phyloP scores from a whole-genome alignment of 2,113 vertebrate genomes.

The Cheilinus undulatus region DNA sequence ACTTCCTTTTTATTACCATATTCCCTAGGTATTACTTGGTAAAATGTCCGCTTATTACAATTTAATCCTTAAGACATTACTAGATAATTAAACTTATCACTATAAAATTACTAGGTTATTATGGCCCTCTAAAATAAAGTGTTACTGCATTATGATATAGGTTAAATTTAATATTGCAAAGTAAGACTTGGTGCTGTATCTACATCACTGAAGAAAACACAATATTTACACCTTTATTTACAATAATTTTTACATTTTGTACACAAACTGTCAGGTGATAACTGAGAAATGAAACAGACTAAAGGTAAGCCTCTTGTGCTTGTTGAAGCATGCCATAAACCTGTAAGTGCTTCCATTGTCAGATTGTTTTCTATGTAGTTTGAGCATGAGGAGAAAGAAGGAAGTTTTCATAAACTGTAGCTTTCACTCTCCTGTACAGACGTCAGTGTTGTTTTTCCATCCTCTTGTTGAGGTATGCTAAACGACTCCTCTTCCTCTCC shows the following conservation, averaged over 20 bases:
- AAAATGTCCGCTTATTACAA: too few species aligned
- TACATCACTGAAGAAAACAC: background rate
- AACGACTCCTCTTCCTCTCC: constrained; percentile 73
- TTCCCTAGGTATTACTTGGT: too few species aligned
- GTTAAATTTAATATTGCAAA: too few species aligned
- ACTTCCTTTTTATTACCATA: too few species aligned
- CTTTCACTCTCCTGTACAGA: constrained; percentile 72
- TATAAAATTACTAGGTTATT: too few species aligned
- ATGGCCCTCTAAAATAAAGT: too few species aligned
- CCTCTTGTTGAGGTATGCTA: constrained; percentile 74
- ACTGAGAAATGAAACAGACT: background rate
- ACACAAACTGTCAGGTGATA: constrained; percentile 21
- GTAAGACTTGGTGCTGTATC: too few species aligned
- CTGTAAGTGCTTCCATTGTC: background rate
- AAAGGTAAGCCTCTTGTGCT: background rate
- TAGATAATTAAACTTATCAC: too few species aligned
- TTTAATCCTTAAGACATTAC: too few species aligned
- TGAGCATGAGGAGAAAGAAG: background rate
- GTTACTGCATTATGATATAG: too few species aligned
- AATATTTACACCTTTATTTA: constrained; percentile 57
- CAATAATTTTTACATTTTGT: constrained; percentile 36
- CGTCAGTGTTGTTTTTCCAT: constrained; percentile 63
- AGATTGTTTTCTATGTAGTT: background rate
- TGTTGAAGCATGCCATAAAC: background rate
- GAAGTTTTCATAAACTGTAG: constrained; percentile 19